phyloP scores from a whole-genome alignment of 37 sponge, comb jelly and placozoan species.

The Cliona cf. orientalis region DNA sequence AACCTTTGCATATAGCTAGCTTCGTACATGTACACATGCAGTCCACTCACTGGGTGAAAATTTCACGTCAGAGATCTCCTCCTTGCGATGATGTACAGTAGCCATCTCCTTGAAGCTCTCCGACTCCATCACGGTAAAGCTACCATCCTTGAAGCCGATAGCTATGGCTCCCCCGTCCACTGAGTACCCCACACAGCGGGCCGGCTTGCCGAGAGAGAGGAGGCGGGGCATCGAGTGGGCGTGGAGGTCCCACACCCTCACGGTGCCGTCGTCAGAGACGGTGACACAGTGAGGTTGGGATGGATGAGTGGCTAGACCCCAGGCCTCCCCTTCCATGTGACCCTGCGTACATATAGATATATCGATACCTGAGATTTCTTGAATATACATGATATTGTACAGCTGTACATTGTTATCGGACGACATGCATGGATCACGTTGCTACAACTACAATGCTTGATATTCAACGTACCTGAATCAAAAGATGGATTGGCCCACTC shows the following conservation, averaged over 20 bases:
- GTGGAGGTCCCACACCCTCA: slow-evolving; percentile 87
- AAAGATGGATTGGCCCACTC: slow-evolving; percentile 75
- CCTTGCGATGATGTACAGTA: slow-evolving; percentile 86
- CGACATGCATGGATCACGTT: background rate
- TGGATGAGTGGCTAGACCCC: slow-evolving; percentile 93
- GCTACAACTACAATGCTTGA: no score
- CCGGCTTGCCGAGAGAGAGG: slow-evolving; percentile 43
- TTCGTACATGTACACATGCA: background rate
- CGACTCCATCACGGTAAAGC: slow-evolving; percentile 63
- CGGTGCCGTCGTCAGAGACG: slow-evolving; percentile 88
- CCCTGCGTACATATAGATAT: slow-evolving; percentile 40
- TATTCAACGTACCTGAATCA: slow-evolving; percentile 63
- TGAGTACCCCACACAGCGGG: slow-evolving; percentile 85
- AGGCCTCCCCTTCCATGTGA: slow-evolving; percentile 92
- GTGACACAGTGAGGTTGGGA: slow-evolving; percentile 60
- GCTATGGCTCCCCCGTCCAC: slow-evolving; percentile 79
- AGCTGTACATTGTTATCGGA: background rate
- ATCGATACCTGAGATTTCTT: background rate
- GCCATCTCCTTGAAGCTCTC: slow-evolving; percentile 55
- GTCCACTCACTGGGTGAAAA: slow-evolving; percentile 86
- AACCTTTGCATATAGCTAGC: background rate
- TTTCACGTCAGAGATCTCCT: slow-evolving; percentile 92
- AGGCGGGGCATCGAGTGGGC: slow-evolving; percentile 46
- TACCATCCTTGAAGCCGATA: slow-evolving; percentile 86
- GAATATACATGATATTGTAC: background rate